Conservation (phyloP, 2,888 invertebrate species). For the Eupithecia insigniata region DNA sequence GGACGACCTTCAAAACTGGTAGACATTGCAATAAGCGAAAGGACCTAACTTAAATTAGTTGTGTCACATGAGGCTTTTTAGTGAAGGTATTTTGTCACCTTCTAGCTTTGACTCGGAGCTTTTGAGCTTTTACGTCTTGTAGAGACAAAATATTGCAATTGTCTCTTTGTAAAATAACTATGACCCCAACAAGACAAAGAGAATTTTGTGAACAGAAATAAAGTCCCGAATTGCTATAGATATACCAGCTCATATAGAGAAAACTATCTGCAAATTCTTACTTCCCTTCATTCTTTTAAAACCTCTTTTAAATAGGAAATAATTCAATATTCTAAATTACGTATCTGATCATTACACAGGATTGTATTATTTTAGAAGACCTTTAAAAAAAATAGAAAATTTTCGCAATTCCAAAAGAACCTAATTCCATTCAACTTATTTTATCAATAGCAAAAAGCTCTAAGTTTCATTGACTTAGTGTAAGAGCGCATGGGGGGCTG, state of each 20-base stretch:
- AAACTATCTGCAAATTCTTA: constrained; percentile 18
- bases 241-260: constrained; percentile 23
- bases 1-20: constrained; percentile 30
- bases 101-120: not conserved
- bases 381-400: not conserved
- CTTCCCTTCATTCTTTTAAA: not conserved
- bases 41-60: constrained; percentile 11
- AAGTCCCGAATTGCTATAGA: constrained; percentile 14
- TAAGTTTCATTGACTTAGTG: constrained; percentile 57
- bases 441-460: constrained; percentile 4
- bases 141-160: not conserved
- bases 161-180: not conserved
- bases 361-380: not conserved
- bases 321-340: not conserved
- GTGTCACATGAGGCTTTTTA: constrained; percentile 1
- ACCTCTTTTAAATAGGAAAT: not conserved
- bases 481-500: constrained; percentile 63
- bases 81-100: not conserved
- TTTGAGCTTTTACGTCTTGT: not conserved
- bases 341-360: not conserved
- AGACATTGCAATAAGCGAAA: constrained; percentile 30
- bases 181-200: not conserved
- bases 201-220: not conserved
- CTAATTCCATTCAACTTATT: constrained; percentile 5
- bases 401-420: not conserved